A percentile compares a stretch with the other conserved stretches of the same genome.
phyloP scores from a whole-genome alignment of 2,113 vertebrate genomes.

The human region DNA sequence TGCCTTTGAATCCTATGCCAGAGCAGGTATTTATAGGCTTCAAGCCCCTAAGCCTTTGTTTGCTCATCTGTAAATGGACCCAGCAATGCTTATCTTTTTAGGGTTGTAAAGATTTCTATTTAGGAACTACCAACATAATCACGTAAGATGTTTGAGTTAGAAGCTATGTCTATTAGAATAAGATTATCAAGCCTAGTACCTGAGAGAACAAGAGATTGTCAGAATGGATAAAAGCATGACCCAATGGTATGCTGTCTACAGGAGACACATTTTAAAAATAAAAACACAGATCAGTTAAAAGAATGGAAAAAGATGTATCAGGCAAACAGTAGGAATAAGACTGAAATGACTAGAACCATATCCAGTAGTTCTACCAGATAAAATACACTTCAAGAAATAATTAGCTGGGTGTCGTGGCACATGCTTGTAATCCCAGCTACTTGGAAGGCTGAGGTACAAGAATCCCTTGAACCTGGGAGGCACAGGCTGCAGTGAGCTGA shows the following conservation, averaged over 20 bases:
- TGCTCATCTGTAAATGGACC: neutral
- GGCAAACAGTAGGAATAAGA: neutral
- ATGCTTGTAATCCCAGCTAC: neutral
- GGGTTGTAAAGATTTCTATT: neutral
- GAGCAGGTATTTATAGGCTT: neutral
- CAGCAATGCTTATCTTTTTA: neutral
- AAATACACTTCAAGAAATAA: neutral
- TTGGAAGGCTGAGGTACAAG: neutral
- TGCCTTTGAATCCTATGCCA: neutral
- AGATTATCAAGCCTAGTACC: neutral
- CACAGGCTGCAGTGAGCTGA: neutral
- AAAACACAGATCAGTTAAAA: neutral
- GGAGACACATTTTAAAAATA: neutral
- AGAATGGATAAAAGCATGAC: neutral
- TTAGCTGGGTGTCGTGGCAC: neutral
- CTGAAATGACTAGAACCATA: neutral
- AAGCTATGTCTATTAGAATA: neutral
- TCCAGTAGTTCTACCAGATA: neutral
- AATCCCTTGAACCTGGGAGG: neutral
- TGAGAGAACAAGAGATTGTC: neutral
- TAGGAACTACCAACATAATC: constrained; percentile 25
- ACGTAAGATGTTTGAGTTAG: neutral
- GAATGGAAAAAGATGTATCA: neutral
- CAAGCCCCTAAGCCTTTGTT: neutral
- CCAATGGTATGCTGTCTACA: neutral